Conservation (phyloP, 2,888 invertebrate genomes). For the Mesoligia furuncula region DNA sequence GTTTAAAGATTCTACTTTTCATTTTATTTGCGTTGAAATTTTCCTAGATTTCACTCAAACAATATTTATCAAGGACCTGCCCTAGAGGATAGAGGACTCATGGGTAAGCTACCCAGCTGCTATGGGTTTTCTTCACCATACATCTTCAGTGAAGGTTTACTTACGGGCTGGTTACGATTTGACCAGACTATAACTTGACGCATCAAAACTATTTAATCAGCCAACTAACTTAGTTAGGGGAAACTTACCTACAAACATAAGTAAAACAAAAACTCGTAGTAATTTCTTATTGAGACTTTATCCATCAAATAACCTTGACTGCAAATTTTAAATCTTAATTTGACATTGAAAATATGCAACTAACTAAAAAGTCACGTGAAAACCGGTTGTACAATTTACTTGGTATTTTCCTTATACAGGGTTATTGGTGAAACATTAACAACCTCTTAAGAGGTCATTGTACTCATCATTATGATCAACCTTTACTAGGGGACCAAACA, state of each 20-base stretch:
- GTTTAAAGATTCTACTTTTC: constrained; percentile 3
- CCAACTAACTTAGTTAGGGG: too few relatives aligned
- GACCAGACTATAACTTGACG: background rate
- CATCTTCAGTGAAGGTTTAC: background rate
- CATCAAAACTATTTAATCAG: background rate
- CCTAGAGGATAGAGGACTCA: background rate
- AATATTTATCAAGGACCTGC: background rate
- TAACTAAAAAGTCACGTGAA: background rate
- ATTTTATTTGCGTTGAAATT: background rate
- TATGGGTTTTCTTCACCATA: background rate
- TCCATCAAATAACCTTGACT: background rate
- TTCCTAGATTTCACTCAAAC: background rate
- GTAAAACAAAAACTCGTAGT: background rate
- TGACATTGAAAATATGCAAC: background rate
- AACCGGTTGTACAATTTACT: background rate
- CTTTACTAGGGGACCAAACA: too few relatives aligned
- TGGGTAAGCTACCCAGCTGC: background rate
- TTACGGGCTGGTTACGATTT: background rate
- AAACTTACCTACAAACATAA: background rate
- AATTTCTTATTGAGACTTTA: background rate
- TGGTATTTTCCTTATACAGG: background rate
- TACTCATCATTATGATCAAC: too few relatives aligned
- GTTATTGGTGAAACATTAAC: too few relatives aligned
- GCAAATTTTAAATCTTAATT: background rate
- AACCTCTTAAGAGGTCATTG: too few relatives aligned